Base-by-base conservation (phyloP, 2,888 invertebrate species). In the Dryocosmus kuriphilus region DNA sequence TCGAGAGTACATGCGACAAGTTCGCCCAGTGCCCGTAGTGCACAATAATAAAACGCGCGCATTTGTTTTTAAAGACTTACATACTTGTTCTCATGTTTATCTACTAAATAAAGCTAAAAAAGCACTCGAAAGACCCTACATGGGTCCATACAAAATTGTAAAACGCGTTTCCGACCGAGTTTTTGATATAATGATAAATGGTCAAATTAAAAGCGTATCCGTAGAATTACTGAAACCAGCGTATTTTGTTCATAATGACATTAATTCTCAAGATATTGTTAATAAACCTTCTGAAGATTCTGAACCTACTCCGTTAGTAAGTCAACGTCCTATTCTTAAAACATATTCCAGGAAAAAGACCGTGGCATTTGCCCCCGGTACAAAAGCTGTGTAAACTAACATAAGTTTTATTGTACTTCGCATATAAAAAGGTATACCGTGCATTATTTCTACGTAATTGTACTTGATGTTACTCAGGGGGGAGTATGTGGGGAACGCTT, bases 121-220 rank as follows among this genome's bases (percentile, higher is more conserved):
- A 57, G 73, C 84, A 0, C 76, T 84, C 3, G 78, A 82, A 27
- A 81, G 67, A 74, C 84, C 85, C 75, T 88, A 85, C 80, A 78
- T 76, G 75, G 82, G 82, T 75, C 84, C 84, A 8, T 76, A 83
- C 73, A 75, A 82, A 62, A 79, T 85, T 1, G n/a, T 84, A n/a
- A 19, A 78, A 5, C 78, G 80, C 19, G 62, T 76, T 9, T 27
- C 30, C 16, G 77, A 82, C 41, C 71, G 77, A 11, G 41, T 77
- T 1, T 80, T 55, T 55, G 32, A 55, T n/a, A 65, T 81, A 6
- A 35, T 76, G 0, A 9, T 81, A 11, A 77, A 81, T 11, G 78
- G 76, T 8, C 9, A 2, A 24, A 30, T 71, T 0, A 67, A 74
- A 35, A 65, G 14, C 41, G 75, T 81, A 2, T 78, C 77, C 1